Conservation (phyloP, 2,797 vertebrate species). For the Adelosebastes latens region DNA sequence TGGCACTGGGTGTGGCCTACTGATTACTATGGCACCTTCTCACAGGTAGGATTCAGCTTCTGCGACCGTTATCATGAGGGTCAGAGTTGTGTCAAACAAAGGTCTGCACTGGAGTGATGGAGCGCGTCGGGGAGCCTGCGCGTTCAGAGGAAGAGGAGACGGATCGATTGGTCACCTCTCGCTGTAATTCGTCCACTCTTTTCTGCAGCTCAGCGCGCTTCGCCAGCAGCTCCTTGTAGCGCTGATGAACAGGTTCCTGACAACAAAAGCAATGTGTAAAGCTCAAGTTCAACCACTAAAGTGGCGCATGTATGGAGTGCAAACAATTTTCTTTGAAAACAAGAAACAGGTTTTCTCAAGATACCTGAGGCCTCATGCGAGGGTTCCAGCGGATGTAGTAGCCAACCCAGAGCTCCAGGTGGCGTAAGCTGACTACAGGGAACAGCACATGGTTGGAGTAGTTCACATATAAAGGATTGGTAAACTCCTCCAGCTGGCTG, state of each 20-base stretch:
- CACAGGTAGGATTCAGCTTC: slow-evolving; percentile 13
- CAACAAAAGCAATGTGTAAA: neutral
- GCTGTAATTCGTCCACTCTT: slow-evolving; percentile 94
- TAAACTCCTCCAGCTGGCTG: slow-evolving; percentile 95
- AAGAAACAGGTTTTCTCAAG: neutral
- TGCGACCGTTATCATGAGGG: neutral
- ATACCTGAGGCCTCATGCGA: slow-evolving; percentile 94
- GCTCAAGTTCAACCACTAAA: neutral
- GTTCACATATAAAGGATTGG: slow-evolving; percentile 94
- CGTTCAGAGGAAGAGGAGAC: slow-evolving; percentile 88
- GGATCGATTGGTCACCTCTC: slow-evolving; percentile 91
- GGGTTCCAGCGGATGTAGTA: slow-evolving; percentile 99
- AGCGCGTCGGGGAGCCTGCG: slow-evolving; percentile 89
- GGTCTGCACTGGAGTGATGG: slow-evolving; percentile 92
- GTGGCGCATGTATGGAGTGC: neutral
- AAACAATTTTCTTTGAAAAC: neutral
- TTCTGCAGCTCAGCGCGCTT: slow-evolving; percentile 95
- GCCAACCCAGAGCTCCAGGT: slow-evolving; percentile 97
- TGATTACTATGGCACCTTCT: slow-evolving; percentile 27
- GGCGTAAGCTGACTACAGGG: slow-evolving; percentile 95
- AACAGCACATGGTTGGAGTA: slow-evolving; percentile 95
- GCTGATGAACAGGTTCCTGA: slow-evolving; percentile 93
- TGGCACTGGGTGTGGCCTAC: neutral
- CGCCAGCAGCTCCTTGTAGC: slow-evolving; percentile 94
- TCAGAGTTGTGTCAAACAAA: slow-evolving; percentile 83